A percentile compares a stretch with the other conserved stretches of the same genome.
These are phyloP conservation scores for Mamestra brassicae DNA, from an alignment of 2,888 invertebrate species.

Conservation along the genomic window DNA sequence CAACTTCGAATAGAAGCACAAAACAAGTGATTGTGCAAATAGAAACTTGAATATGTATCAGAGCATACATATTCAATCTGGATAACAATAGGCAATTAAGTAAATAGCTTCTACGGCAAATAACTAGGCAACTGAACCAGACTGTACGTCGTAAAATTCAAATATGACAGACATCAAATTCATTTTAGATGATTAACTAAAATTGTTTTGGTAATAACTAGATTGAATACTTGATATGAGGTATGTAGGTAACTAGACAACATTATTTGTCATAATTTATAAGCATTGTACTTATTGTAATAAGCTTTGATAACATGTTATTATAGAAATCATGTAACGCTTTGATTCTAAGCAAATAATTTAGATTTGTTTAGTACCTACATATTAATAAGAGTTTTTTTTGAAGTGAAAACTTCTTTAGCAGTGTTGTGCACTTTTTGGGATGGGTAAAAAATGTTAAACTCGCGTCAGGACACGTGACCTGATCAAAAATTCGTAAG, in stretches of 20 bases:
- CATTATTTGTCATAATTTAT: neutral
- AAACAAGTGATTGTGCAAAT: conserved; percentile 62
- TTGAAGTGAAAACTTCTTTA: no score
- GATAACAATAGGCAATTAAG: conserved; percentile 59
- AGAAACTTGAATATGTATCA: conserved; percentile 65
- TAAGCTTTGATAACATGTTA: no score
- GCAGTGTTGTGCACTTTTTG: no score
- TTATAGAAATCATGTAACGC: no score
- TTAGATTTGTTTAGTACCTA: no score
- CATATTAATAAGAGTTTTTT: no score
- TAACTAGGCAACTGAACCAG: conserved; percentile 20
- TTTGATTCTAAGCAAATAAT: no score
- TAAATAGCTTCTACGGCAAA: conserved; percentile 48
- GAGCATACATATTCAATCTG: conserved; percentile 62
- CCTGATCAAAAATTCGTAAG: no score
- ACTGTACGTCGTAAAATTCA: conserved; percentile 8
- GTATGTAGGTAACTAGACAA: neutral
- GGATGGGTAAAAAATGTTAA: no score
- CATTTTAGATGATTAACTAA: conserved; percentile 1
- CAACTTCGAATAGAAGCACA: conserved; percentile 12
- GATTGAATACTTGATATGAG: conserved; percentile 2
- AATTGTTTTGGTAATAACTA: conserved; percentile 12
- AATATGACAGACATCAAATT: conserved; percentile 19
- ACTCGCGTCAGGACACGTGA: no score
- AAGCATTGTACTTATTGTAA: neutral